Evolutionary conservation across 1,140 invertebrate species (phyloP).

Genomic region (Ericerus pela): DNA sequence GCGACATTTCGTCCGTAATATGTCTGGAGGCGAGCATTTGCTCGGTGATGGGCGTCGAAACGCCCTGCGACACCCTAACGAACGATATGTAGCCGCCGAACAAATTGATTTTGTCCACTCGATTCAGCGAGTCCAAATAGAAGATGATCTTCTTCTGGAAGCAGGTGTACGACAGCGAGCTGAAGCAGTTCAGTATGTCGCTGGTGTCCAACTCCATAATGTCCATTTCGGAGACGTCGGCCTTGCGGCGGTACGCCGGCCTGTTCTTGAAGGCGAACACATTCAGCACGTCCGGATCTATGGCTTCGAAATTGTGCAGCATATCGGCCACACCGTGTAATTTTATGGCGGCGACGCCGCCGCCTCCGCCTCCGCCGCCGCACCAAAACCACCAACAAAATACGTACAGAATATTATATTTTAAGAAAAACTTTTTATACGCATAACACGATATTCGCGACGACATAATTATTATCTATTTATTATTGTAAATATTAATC

Average conservation of each 20-base stretch:
- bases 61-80: background rate
- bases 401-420: too few species aligned
- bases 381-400: too few species aligned
- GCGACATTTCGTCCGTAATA: constrained; percentile 2
- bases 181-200: constrained; percentile 11
- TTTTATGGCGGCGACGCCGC: background rate
- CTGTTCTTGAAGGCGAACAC: background rate
- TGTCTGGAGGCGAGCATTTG: constrained; percentile 4
- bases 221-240: constrained; percentile 6
- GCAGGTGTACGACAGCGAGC: constrained; percentile 13
- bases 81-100: constrained; percentile 14
- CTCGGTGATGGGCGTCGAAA: constrained; percentile 15
- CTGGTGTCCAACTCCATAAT: constrained; percentile 2
- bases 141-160: constrained; percentile 14
- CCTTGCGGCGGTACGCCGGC: background rate
- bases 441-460: too few species aligned
- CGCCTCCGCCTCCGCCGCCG: too few species aligned
- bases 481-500: too few species aligned
- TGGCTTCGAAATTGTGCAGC: constrained; percentile 5
- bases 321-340: background rate
- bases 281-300: background rate
- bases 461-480: too few species aligned
- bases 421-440: too few species aligned
- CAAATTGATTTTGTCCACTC: constrained; percentile 7
- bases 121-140: constrained; percentile 15